These are phyloP conservation scores for Acrocephalus scirpaceus DNA, from an alignment of 2,797 vertebrate genomes.

Conservation along the genomic window DNA sequence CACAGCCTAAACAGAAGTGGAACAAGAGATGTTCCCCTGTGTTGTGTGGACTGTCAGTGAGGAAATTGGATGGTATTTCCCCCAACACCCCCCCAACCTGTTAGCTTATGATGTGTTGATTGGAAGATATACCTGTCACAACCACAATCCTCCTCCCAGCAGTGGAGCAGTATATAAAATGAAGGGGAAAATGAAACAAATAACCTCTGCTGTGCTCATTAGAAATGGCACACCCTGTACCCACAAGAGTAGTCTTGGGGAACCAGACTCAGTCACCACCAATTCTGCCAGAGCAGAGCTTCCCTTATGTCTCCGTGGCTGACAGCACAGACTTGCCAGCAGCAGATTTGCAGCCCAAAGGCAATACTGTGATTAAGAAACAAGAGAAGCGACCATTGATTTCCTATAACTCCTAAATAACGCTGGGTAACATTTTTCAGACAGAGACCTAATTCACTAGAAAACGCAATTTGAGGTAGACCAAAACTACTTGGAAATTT, in stretches of 20 bases:
- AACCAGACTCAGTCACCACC: background rate
- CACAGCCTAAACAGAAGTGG: background rate
- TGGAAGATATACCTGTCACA: background rate
- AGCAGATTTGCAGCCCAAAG: background rate
- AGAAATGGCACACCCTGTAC: background rate
- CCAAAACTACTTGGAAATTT: slow-evolving; percentile 23
- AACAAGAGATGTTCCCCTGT: background rate
- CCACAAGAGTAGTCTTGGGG: accelerated
- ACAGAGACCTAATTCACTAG: background rate
- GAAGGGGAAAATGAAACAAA: background rate
- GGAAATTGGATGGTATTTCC: background rate
- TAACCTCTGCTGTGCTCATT: background rate
- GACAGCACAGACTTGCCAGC: background rate
- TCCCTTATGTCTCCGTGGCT: background rate
- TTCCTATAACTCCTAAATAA: background rate
- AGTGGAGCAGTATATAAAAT: background rate
- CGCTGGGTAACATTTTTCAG: background rate
- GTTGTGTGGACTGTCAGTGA: background rate
- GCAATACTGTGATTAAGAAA: background rate
- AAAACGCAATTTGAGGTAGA: slow-evolving; percentile 9
- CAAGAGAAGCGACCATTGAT: background rate
- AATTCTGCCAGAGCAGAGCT: background rate
- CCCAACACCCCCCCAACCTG: accelerated
- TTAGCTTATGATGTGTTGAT: background rate
- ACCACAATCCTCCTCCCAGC: background rate